A percentile compares a stretch with the other conserved stretches of the same genome.
Conservation (phyloP, 2,888 invertebrate genomes). For the Therioaphis trifolii region DNA sequence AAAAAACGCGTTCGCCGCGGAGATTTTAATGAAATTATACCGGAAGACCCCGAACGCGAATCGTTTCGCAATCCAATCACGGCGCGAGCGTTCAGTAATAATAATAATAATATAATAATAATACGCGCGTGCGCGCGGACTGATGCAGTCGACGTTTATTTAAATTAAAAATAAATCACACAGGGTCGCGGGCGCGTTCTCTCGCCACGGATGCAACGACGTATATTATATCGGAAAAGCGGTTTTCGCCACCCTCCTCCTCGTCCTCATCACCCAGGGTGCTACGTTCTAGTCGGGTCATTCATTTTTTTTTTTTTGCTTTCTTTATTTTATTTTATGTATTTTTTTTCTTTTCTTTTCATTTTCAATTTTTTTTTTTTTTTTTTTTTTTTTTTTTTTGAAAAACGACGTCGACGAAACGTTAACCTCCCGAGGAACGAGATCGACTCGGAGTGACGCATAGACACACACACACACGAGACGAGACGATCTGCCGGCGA, state of each 20-base stretch:
- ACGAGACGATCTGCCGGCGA: not conserved
- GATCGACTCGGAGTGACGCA: no score
- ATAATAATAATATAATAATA: no score
- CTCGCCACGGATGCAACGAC: no score
- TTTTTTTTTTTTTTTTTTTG: no score
- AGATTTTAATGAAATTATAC: conserved; percentile 42
- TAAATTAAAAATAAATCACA: conserved; percentile 51
- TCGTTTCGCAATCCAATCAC: conserved; percentile 45
- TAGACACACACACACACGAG: not conserved
- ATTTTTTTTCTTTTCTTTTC: no score
- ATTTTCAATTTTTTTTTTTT: no score
- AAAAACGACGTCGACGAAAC: not conserved
- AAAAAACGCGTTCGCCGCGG: no score
- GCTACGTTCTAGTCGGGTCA: no score
- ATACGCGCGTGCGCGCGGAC: not conserved
- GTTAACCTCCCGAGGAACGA: not conserved
- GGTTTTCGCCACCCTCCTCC: not conserved
- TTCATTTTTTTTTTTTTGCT: no score
- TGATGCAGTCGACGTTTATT: conserved; percentile 25
- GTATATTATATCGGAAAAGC: not conserved
- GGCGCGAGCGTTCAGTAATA: not conserved
- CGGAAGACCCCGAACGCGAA: conserved; percentile 1
- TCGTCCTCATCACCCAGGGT: not conserved
- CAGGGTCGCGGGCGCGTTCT: not conserved
- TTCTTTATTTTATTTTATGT: no score